Evolutionary conservation across 2,888 invertebrate genomes (phyloP), one percentile per base, ranked within the genome.

Genomic region (Rhagonycha fulva): DNA sequence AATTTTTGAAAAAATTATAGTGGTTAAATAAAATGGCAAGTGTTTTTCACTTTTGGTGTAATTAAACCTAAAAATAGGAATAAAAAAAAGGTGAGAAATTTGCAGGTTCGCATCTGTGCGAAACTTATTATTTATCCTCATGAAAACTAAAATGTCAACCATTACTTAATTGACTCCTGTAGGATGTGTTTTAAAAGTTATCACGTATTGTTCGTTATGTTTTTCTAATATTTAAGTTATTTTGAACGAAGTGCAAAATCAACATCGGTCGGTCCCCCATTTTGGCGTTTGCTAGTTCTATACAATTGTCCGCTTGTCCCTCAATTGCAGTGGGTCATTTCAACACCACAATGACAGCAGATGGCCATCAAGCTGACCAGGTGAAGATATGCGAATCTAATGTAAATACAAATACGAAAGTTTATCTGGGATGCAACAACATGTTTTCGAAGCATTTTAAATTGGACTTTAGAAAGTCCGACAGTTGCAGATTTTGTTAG

Each of bases 301-400:
- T 66, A 66, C 71, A 61, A 77, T 77, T 74, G 74, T 77, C 62
- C 69, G 73, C 66, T 70, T 71, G 74, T 76, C 78, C 78, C 76
- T 76, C 69, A 70, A 71, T 76, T 79, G 78, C 81, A 81, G 83
- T 83, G 84, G 85, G 85, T 85, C 85, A 86, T 85, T 85, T 85
- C 84, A 84, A 84, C 85, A 83, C 85, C 85, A 86, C 86, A 86
- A 86, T 85, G 85, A 86, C 85, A 86, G 86, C 86, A 86, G 86
- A 86, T 86, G 86, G 85, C 82, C 83, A 82, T 77, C 79, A 79
- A 80, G 82, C 82, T 85, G 86, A 85, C 86, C 85, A 85, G 86
- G 85, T 86, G 86, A 86, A 81, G 82, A 81, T 76, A 80, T 80
- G 77, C 78, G 75, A 82, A 81, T 82, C 80, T 78, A 81, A 82